Conservation (phyloP, 37 sponge, comb jelly and placozoan genomes). For the Halichondria panicea region DNA sequence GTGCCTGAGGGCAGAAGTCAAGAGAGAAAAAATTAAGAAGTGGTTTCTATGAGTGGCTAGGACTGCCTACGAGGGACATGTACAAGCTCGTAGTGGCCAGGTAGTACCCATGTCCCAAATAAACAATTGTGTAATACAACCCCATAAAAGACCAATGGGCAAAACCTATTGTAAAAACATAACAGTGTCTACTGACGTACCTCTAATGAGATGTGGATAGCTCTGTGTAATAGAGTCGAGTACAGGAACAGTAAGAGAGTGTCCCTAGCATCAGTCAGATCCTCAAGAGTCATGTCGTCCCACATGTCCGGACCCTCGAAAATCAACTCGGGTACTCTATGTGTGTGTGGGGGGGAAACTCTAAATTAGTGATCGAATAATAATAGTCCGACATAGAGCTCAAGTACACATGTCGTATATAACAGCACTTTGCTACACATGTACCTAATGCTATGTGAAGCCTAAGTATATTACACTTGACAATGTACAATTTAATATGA, state of each 20-base stretch:
- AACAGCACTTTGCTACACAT: background rate
- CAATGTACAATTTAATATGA: too few relatives aligned
- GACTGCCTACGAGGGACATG: background rate
- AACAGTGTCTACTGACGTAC: background rate
- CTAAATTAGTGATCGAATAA: background rate
- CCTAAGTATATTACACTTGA: too few relatives aligned
- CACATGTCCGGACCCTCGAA: conserved; percentile 50
- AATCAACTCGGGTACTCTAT: conserved; percentile 50
- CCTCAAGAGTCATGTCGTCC: conserved; percentile 28
- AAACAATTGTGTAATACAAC: background rate
- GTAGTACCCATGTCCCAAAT: background rate
- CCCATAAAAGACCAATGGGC: background rate
- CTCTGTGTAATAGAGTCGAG: conserved; percentile 37
- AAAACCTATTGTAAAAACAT: background rate
- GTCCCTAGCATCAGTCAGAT: background rate
- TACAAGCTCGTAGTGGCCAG: background rate
- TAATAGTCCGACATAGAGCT: background rate
- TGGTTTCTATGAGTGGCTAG: background rate
- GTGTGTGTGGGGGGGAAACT: background rate
- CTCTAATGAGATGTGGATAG: conserved; percentile 39
- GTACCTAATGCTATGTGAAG: too few relatives aligned
- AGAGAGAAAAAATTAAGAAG: background rate
- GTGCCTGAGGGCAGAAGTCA: background rate
- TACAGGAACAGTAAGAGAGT: conserved; percentile 36
- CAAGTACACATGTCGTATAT: background rate